Base-by-base conservation (phyloP, 1,140 invertebrate genomes). In the Cyphomyrmex costatus region DNA sequence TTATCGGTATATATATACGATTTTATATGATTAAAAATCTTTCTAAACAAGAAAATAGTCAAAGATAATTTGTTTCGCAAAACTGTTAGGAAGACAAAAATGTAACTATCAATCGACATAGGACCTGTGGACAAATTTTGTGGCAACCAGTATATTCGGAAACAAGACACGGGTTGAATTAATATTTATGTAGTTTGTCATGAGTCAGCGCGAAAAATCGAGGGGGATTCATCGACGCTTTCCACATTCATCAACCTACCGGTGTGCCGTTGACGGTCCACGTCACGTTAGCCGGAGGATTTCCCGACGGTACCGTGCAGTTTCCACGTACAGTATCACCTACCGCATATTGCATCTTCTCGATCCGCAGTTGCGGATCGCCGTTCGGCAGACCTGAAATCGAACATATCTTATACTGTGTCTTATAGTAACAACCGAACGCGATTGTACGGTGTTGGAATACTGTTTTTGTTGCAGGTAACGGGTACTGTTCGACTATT, bases 191-290 rank as follows among this genome's bases (percentile, higher is more conserved):
- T 53, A 70, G 12, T 42, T 73, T 58, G 51, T 82, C 12, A 33
- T 58, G 51, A 83, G n/a, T 73, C 53, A 65, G 79, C 74, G 30
- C 33, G 27, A 73, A 73, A 8, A 49, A 3, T 68, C 24, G 21
- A 30, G 8, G 14, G n/a, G 30, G 46, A 24, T 56, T 30, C 12
- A 42, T 19, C 21, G 30, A 77, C 24, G 80, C 46, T 89, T 86
- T 86, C 66, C 51, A 46, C 61, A 86, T 90, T 66, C 49, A 89
- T 87, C 83, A 82, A 95, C 95, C 92, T 96, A 98, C 98, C 96
- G 96, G 96, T 94, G 96, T 96, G 90, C 96, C 97, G 93, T 98
- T 98, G 89, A 98, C 96, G 71, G 96, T 96, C 97, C 97, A 98
- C 60, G 97, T 97, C 77, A 98, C 95, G 94, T 98, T 98, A 21